Conservation (phyloP, 2,888 invertebrate species). For the Microdon myrmicae region DNA sequence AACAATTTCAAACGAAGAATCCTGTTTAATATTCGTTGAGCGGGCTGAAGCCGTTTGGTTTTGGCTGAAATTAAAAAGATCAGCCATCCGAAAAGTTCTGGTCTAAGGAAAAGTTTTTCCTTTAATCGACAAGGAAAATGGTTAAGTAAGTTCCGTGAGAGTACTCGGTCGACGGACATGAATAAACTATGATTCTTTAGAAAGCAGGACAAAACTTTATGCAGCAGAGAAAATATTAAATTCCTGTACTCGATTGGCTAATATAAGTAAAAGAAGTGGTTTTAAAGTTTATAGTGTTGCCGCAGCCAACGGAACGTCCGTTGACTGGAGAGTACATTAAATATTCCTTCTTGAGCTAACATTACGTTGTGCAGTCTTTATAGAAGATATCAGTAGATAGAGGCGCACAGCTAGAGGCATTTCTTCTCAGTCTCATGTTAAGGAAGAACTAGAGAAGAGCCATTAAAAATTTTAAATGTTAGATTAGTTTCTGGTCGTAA, state of each 20-base stretch:
- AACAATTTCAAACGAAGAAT: constrained; percentile 43
- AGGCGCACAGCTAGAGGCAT: too few species aligned
- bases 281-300: constrained; percentile 36
- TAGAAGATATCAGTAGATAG: too few species aligned
- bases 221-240: constrained; percentile 36
- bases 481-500: too few species aligned
- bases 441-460: too few species aligned
- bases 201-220: constrained; percentile 34
- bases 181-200: constrained; percentile 45
- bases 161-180: constrained; percentile 19
- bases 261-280: constrained; percentile 21
- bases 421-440: too few species aligned
- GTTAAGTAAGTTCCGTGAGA: constrained; percentile 27
- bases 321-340: too few species aligned
- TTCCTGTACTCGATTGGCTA: constrained; percentile 32
- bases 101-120: constrained; percentile 38
- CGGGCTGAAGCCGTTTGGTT: constrained; percentile 27
- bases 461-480: too few species aligned
- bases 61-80: constrained; percentile 48
- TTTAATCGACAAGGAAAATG: constrained; percentile 44
- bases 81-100: constrained; percentile 39
- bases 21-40: constrained; percentile 21
- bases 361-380: too few species aligned
- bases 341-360: too few species aligned
- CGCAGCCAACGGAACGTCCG: constrained; percentile 26